phyloP scores from a whole-genome alignment of 2,113 vertebrate species.

The Vanacampus margaritifer region DNA sequence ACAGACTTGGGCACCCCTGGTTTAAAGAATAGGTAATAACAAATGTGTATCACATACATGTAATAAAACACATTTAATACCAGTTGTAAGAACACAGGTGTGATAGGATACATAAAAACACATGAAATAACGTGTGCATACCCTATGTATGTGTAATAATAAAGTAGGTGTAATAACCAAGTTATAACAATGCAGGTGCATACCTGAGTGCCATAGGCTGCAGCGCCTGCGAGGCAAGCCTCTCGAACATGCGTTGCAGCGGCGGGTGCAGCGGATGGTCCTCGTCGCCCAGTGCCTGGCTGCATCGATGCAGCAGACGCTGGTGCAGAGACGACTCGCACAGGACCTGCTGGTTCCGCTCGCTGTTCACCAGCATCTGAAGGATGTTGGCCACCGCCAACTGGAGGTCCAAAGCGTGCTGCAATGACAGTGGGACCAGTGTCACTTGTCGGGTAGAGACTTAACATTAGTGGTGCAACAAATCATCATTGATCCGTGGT shows the following conservation, averaged over 20 bases:
- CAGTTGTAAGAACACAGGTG: no score
- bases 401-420: conserved; percentile 94
- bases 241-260: conserved; percentile 95
- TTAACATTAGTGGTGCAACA: no score
- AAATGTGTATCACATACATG: no score
- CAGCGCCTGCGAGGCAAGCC: conserved; percentile 92
- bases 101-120: no score
- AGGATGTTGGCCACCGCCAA: conserved; percentile 91
- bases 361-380: conserved; percentile 89
- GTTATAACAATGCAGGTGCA: background rate
- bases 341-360: conserved; percentile 95
- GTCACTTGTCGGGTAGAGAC: background rate
- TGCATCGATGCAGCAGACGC: conserved; percentile 87
- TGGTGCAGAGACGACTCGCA: conserved; percentile 91
- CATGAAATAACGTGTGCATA: no score
- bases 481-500: no score
- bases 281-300: conserved; percentile 88
- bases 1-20: no score
- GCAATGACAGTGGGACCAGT: background rate
- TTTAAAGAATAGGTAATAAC: no score
- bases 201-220: conserved; percentile 94
- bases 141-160: no score
- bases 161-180: background rate
- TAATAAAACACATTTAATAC: no score
- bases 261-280: conserved; percentile 92